Percentiles rank a stretch among this genome's conserved stretches.
These are phyloP conservation scores for Mergus octosetaceus DNA, from an alignment of 2,797 vertebrate genomes.

Conservation along the genomic window DNA sequence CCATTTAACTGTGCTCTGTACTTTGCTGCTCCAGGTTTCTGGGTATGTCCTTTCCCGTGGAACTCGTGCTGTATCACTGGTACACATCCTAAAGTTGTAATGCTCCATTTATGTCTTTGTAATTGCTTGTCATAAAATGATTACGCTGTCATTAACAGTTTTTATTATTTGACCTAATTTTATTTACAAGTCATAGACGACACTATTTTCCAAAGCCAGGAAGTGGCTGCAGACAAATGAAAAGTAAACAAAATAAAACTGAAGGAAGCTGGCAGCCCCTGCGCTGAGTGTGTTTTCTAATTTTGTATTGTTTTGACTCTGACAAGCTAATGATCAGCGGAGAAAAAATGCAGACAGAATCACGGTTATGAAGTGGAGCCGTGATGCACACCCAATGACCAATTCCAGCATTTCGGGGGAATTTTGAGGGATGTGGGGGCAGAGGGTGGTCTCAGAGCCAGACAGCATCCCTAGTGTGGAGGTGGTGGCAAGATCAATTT, in stretches of 20 bases:
- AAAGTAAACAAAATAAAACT: constrained; percentile 55
- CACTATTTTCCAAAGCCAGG: constrained; percentile 32
- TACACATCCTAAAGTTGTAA: neutral
- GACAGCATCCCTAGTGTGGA: accelerated
- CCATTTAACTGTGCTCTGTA: constrained; percentile 31
- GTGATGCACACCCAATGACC: neutral
- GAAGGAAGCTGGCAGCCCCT: constrained; percentile 18
- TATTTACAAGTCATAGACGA: constrained; percentile 31
- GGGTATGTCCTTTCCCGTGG: neutral
- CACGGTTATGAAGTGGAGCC: neutral
- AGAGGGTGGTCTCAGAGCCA: neutral
- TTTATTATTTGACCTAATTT: constrained; percentile 43
- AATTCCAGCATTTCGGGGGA: neutral
- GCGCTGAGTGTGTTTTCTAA: neutral
- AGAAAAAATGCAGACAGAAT: neutral
- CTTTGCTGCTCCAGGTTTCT: constrained; percentile 23
- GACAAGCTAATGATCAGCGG: constrained; percentile 5
- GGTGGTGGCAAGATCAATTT: neutral
- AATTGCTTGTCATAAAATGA: constrained; percentile 26
- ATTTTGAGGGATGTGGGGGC: neutral
- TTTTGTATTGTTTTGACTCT: constrained; percentile 31
- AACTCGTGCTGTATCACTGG: neutral
- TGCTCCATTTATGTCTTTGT: constrained; percentile 9
- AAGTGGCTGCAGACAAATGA: constrained; percentile 30
- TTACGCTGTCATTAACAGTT: constrained; percentile 29